Percentiles rank a stretch among this genome's conserved stretches.
Conservation (phyloP, 2,797 vertebrate species). For the Cryptoblepharus egeriae region DNA sequence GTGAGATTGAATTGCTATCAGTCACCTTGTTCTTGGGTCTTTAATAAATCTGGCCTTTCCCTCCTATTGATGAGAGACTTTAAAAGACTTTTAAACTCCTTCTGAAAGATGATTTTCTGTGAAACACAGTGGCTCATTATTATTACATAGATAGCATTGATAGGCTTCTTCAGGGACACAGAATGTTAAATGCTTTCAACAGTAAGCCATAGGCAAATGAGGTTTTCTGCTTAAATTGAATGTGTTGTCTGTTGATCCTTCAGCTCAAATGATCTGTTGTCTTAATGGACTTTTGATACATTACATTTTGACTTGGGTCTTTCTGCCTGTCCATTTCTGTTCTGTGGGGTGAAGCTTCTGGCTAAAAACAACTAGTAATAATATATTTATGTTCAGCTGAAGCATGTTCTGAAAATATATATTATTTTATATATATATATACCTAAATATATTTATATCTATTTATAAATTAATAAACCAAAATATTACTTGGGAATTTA, state of each 20-base stretch:
- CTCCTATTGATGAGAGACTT: background rate
- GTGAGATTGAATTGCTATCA: background rate
- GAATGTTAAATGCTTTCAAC: background rate
- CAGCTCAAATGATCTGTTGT: background rate
- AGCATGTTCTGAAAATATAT: background rate
- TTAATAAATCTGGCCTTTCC: background rate
- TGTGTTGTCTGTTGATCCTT: background rate
- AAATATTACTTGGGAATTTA: too few species aligned
- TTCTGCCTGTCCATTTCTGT: background rate
- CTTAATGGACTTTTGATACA: background rate
- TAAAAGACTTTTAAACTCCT: conserved; percentile 4
- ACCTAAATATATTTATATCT: too few species aligned
- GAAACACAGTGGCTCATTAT: background rate
- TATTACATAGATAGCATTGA: background rate
- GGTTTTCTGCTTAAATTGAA: background rate
- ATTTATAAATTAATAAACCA: too few species aligned
- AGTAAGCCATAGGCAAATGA: background rate
- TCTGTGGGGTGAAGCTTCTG: background rate
- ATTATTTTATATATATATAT: too few species aligned
- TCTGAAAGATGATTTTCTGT: background rate
- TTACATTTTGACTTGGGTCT: background rate
- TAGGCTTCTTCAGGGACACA: background rate
- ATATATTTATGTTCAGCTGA: background rate
- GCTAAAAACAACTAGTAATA: background rate
- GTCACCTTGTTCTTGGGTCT: conserved; percentile 1